A percentile compares a stretch with the other conserved stretches of the same genome.
phyloP scores from a whole-genome alignment of 2,797 vertebrate genomes.

The Denticeps clupeoides region DNA sequence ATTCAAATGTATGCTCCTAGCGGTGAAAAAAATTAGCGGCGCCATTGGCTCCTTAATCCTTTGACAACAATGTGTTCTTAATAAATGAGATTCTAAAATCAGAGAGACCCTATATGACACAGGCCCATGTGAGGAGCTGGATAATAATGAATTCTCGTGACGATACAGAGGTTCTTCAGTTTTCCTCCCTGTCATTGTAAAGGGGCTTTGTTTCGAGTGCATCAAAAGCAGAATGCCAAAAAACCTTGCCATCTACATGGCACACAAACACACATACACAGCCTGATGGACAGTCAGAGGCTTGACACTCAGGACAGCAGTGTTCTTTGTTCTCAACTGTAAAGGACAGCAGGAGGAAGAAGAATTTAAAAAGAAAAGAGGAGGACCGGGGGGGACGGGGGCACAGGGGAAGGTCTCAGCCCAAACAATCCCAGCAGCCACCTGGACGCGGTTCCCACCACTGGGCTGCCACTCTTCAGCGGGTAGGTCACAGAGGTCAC shows the following conservation, averaged over 20 bases:
- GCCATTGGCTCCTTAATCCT: constrained; percentile 31
- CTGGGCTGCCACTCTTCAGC: constrained; percentile 16
- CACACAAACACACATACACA: not conserved
- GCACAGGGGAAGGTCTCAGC: constrained; percentile 10
- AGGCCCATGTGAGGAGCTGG: too few relatives aligned
- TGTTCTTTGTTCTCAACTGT: constrained; percentile 18
- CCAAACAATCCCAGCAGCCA: constrained; percentile 26
- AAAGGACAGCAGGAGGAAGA: constrained; percentile 3
- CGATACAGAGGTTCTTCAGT: not conserved
- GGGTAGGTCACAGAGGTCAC: constrained; percentile 10
- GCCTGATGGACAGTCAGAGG: constrained; percentile 4
- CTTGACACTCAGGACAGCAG: constrained; percentile 19
- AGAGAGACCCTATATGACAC: too few relatives aligned
- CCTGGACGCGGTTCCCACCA: constrained; percentile 20
- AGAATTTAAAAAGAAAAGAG: constrained; percentile 13
- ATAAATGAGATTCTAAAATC: too few relatives aligned
- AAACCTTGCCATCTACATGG: not conserved
- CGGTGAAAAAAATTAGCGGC: constrained; percentile 30
- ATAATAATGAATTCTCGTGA: not conserved
- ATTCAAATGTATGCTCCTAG: constrained; percentile 41
- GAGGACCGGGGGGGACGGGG: constrained; percentile 12
- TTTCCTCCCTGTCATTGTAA: not conserved
- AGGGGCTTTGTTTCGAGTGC: not conserved
- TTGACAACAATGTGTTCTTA: not conserved
- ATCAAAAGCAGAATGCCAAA: not conserved